Evolutionary conservation across 2,888 invertebrate species (phyloP).

Genomic region (Embidobia sp.): DNA sequence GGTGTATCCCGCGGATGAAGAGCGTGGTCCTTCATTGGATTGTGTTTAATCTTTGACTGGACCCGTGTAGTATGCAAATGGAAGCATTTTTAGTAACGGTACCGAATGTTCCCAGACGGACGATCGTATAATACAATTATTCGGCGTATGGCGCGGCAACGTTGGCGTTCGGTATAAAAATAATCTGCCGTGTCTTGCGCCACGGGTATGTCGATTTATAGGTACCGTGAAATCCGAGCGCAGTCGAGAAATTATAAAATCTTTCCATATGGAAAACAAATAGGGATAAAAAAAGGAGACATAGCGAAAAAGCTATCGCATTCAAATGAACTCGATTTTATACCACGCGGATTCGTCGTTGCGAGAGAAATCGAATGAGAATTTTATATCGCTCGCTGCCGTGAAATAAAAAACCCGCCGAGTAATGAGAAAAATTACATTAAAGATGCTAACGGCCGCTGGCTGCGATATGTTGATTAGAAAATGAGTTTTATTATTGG

Average conservation of each 20-base stretch:
- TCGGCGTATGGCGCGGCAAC: slow-evolving; percentile 34
- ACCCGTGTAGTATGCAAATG: slow-evolving; percentile 64
- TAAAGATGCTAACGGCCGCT: background rate
- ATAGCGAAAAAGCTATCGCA: slow-evolving; percentile 16
- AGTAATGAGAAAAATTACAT: slow-evolving; percentile 21
- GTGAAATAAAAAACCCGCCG: slow-evolving; percentile 1
- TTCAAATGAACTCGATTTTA: slow-evolving; percentile 33
- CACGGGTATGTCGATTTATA: slow-evolving; percentile 35
- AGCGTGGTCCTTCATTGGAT: slow-evolving; percentile 49
- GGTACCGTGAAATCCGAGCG: slow-evolving; percentile 17
- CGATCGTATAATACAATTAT: slow-evolving; percentile 58
- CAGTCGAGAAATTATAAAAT: slow-evolving; percentile 47
- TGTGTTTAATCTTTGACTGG: slow-evolving; percentile 62
- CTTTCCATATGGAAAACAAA: slow-evolving; percentile 28
- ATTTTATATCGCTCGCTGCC: slow-evolving; percentile 6
- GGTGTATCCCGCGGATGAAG: too few species aligned
- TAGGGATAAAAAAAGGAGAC: background rate
- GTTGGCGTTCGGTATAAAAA: slow-evolving; percentile 50
- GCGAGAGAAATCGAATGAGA: slow-evolving; percentile 15
- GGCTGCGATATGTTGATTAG: background rate
- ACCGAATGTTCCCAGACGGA: slow-evolving; percentile 42
- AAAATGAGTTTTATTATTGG: background rate
- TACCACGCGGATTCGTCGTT: slow-evolving; percentile 8
- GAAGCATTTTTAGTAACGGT: slow-evolving; percentile 59
- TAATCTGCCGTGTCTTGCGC: slow-evolving; percentile 43